Percentiles rank a stretch among this genome's conserved stretches.
phyloP scores from a whole-genome alignment of 2,113 vertebrate genomes.

The Chroicocephalus ridibundus region DNA sequence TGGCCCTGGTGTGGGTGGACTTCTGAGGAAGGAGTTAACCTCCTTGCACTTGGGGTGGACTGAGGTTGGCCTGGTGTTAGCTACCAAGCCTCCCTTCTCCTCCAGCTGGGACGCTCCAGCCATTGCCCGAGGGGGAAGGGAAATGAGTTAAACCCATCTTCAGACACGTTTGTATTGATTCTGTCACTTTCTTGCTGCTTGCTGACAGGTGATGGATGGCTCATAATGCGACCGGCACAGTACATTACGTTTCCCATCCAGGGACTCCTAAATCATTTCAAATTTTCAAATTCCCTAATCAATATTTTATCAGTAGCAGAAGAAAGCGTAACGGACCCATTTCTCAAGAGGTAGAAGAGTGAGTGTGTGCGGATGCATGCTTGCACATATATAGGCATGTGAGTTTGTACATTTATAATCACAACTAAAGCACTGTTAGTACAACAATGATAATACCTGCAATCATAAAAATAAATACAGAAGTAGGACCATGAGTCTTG shows the following conservation, averaged over 20 bases:
- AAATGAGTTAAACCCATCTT: constrained; percentile 79
- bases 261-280: constrained; percentile 81
- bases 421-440: background rate
- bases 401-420: background rate
- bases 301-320: constrained; percentile 79
- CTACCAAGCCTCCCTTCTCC: background rate
- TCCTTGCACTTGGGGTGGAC: background rate
- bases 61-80: background rate
- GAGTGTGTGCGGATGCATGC: background rate
- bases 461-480: background rate
- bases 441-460: background rate
- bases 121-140: constrained; percentile 49
- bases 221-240: constrained; percentile 72
- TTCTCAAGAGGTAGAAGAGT: constrained; percentile 45
- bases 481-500: background rate
- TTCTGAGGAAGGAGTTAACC: background rate
- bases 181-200: constrained; percentile 76
- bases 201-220: constrained; percentile 81
- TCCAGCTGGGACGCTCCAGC: background rate
- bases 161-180: constrained; percentile 79
- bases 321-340: constrained; percentile 60
- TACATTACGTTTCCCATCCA: constrained; percentile 75
- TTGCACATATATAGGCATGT: background rate
- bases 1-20: background rate
- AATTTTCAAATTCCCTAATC: constrained; percentile 82